Evolutionary conservation across 1,140 invertebrate species (phyloP).

Genomic region (Agrilus planipennis): DNA sequence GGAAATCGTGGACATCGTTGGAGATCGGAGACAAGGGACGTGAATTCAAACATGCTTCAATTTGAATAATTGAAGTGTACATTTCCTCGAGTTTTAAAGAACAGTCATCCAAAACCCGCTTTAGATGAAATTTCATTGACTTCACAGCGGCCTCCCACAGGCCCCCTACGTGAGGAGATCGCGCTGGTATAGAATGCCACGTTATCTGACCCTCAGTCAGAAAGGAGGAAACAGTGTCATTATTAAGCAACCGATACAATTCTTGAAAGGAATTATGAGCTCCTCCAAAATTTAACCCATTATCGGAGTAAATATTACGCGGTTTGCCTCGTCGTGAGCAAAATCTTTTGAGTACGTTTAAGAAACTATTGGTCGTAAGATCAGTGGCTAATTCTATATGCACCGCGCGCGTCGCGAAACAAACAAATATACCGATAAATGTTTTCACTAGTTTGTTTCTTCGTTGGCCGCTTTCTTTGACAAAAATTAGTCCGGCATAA

Average conservation of each 20-base stretch:
- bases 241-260: no score
- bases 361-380: not conserved
- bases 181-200: conserved; percentile 16
- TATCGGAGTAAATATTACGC: not conserved
- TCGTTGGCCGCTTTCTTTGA: no score
- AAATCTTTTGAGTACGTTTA: not conserved
- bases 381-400: not conserved
- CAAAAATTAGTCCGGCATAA: conserved; percentile 24
- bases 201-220: no score
- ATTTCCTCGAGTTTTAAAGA: conserved; percentile 23
- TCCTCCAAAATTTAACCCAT: no score
- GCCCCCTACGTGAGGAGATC: no score
- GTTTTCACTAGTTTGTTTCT: no score
- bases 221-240: no score
- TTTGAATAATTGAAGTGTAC: conserved; percentile 12
- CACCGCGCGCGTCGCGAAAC: not conserved
- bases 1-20: conserved; percentile 17
- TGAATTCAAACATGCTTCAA: no score
- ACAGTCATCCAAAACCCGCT: conserved; percentile 16
- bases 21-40: conserved; percentile 21
- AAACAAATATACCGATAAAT: conserved; percentile 5
- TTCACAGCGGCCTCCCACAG: no score
- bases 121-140: no score
- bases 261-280: no score
- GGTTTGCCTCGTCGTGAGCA: not conserved